Base-by-base conservation (phyloP, 2,797 vertebrate species). In the Sylvia borin region DNA sequence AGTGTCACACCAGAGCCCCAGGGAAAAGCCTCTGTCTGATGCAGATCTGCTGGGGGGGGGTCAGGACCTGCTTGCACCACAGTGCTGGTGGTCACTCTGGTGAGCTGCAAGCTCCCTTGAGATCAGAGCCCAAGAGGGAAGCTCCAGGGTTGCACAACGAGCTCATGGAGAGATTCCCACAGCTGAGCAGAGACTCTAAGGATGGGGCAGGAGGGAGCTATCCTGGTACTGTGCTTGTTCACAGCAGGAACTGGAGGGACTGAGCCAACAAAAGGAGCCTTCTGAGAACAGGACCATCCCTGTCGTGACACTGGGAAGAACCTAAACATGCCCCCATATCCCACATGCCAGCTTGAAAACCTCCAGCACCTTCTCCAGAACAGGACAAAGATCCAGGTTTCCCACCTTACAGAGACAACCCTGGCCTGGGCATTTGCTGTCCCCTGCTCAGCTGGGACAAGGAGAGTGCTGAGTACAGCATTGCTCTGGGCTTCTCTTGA, bases 91-190 rank as follows among this genome's bases (percentile, higher is more conserved):
- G 96, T 97, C 93, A 97, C 24, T 18, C 68, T 96, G 95, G 95
- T 12, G 84, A 95, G 93, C 86, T 93, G 93, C 89, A 94, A 96
- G 97, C 97, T 92, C 85, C n/a, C 50, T 40, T 91, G 90, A 61
- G 60, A 96, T 95, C 86, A 85, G 84, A 97, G 71, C 82, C 86
- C 96, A 97, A 98, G 93, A 88, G 94, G 97, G 98, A 98, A 98
- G 97, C 94, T 97, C 74, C 68, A 77, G 77, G 90, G 90, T 97
- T 98, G 96, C 32, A 64, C 97, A 98, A 98, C 1, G 7, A 97
- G 85, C 85, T 92, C 94, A 83, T 4, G 20, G n/a, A 96, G 96
- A 97, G 91, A 97, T 97, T 98, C 97, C 97, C 97, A 98, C 92
- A 95, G 96, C 92, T 7, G 47, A 97, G 94, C 68, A 92, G 71